phyloP scores from a whole-genome alignment of 2,113 vertebrate species.

The Nerophis ophidion region DNA sequence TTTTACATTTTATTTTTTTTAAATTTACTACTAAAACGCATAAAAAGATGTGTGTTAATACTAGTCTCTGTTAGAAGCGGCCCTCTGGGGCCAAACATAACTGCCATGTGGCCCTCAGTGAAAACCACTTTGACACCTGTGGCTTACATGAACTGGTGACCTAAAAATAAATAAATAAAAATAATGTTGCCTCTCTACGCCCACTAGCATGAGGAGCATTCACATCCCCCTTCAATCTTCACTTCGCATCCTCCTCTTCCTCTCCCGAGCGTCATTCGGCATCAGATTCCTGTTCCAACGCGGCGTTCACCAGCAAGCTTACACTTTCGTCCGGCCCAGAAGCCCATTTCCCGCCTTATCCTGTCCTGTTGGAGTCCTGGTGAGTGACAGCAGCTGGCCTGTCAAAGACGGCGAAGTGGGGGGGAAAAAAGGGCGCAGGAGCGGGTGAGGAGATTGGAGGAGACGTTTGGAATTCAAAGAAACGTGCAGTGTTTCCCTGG shows the following conservation, averaged over 20 bases:
- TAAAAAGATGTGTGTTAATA: no score
- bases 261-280: conserved; percentile 46
- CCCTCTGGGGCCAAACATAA: no score
- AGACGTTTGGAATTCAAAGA: conserved; percentile 79
- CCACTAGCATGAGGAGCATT: conserved; percentile 19
- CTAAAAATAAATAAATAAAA: conserved; percentile 2
- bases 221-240: conserved; percentile 10
- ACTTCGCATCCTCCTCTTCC: conserved; percentile 38
- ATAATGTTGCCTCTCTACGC: conserved; percentile 41
- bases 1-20: no score
- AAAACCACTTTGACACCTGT: no score
- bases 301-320: conserved; percentile 20
- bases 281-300: conserved; percentile 36
- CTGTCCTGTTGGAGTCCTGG: conserved; percentile 31
- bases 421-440: conserved; percentile 34
- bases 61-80: no score
- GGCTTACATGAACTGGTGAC: background rate
- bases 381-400: conserved; percentile 68
- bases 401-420: conserved; percentile 51
- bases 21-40: no score
- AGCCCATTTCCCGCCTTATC: conserved; percentile 20
- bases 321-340: conserved; percentile 18
- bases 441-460: conserved; percentile 49
- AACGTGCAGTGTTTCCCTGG: conserved; percentile 77
- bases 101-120: no score